Evolutionary conservation across 2,888 invertebrate genomes (phyloP).

Genomic region (Polylopha cassiicola): DNA sequence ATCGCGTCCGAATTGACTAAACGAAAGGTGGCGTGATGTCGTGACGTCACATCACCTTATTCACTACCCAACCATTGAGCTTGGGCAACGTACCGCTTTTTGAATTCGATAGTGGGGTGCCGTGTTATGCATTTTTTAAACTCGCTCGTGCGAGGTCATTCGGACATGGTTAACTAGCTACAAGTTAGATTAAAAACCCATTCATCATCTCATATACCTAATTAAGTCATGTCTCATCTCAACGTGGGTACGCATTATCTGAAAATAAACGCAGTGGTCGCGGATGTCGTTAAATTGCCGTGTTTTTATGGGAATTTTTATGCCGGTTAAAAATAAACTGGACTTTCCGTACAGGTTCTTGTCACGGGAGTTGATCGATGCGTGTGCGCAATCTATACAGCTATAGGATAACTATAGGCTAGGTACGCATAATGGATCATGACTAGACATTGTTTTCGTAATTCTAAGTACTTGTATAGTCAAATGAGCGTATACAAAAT

Average conservation of each 20-base stretch:
- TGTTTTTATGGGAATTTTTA: too few species aligned
- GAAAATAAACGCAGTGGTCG: slow-evolving; percentile 14
- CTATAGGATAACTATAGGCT: too few species aligned
- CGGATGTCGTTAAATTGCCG: slow-evolving; percentile 10
- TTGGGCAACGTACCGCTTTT: slow-evolving; percentile 20
- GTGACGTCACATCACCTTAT: slow-evolving; percentile 73
- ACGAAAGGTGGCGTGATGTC: slow-evolving; percentile 76
- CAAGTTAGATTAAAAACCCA: slow-evolving; percentile 2
- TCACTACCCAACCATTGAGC: slow-evolving; percentile 35
- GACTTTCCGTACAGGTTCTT: slow-evolving; percentile 11
- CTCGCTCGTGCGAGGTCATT: slow-evolving; percentile 11
- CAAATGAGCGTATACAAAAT: too few species aligned
- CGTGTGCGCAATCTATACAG: background rate
- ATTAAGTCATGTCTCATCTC: slow-evolving; percentile 15
- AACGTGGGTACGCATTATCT: slow-evolving; percentile 9
- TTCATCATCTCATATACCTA: slow-evolving; percentile 5
- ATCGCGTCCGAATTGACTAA: slow-evolving; percentile 61
- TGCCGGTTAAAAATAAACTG: slow-evolving; percentile 18
- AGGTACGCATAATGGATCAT: slow-evolving; percentile 3
- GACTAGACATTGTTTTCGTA: slow-evolving; percentile 1
- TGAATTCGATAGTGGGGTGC: slow-evolving; percentile 14
- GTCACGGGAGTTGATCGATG: slow-evolving; percentile 11
- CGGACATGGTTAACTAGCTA: background rate
- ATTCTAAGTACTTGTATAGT: background rate
- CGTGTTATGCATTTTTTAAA: slow-evolving; percentile 4